These are phyloP conservation scores for Peromyscus polionotus DNA, from an alignment of 2,113 vertebrate species.

Conservation along the genomic window DNA sequence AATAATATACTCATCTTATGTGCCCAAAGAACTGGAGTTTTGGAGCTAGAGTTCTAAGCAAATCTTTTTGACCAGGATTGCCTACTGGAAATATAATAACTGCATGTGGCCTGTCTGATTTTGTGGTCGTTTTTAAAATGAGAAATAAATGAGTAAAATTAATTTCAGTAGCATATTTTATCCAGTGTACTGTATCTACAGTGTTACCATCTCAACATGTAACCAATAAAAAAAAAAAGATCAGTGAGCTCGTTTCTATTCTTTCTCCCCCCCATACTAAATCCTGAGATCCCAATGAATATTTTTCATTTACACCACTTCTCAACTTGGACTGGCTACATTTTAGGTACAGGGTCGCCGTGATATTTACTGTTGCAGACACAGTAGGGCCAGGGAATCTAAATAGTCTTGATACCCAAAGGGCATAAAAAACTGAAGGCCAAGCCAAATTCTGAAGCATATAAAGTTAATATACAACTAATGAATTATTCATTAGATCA, in stretches of 20 bases:
- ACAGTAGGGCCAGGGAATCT: background rate
- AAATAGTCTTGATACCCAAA: background rate
- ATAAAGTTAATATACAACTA: background rate
- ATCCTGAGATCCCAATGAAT: background rate
- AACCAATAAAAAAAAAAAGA: background rate
- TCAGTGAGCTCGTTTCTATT: background rate
- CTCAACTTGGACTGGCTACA: background rate
- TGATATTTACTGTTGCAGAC: background rate
- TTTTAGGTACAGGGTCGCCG: background rate
- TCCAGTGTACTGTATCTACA: background rate
- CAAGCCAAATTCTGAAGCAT: background rate
- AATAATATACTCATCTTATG: background rate
- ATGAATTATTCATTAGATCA: constrained; percentile 11
- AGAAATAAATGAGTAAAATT: background rate
- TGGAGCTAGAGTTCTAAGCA: constrained; percentile 20
- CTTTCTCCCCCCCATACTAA: background rate
- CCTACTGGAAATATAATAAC: background rate
- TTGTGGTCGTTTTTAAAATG: background rate
- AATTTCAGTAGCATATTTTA: constrained; percentile 31
- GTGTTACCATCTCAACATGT: constrained; percentile 8
- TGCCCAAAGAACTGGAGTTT: background rate
- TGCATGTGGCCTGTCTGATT: background rate
- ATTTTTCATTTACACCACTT: background rate
- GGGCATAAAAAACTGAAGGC: background rate
- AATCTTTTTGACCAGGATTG: background rate